A percentile compares a stretch with the other conserved stretches of the same genome.
These are phyloP conservation scores for Hippopotamyrus pictus DNA, from an alignment of 2,797 vertebrate genomes.

Conservation along the genomic window DNA sequence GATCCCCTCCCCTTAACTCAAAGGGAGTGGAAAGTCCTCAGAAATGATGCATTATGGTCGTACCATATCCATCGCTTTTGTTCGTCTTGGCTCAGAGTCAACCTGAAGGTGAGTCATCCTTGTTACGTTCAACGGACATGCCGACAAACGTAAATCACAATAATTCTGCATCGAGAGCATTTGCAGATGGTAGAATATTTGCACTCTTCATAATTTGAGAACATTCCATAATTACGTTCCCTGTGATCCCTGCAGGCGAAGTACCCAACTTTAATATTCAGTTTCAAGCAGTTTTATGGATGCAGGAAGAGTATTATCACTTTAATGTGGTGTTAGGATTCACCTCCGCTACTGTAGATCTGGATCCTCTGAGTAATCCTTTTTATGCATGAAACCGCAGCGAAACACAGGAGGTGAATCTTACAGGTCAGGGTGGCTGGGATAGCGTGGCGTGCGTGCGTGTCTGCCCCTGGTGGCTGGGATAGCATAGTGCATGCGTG, in stretches of 20 bases:
- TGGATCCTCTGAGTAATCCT: neutral
- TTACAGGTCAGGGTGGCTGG: constrained; percentile 1
- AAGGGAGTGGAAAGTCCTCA: neutral
- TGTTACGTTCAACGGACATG: neutral
- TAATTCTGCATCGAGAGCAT: neutral
- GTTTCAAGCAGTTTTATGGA: constrained; percentile 20
- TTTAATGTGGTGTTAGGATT: neutral
- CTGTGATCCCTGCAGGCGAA: neutral
- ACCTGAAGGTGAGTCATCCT: neutral
- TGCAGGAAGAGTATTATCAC: constrained; percentile 30
- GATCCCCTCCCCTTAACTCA: neutral
- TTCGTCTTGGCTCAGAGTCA: neutral
- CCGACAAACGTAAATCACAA: neutral
- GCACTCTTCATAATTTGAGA: neutral
- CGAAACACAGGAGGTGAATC: neutral
- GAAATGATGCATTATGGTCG: neutral
- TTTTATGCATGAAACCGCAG: neutral
- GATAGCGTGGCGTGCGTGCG: constrained; percentile 11
- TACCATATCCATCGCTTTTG: neutral
- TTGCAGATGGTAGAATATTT: constrained; percentile 5
- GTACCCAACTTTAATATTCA: neutral
- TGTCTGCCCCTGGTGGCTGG: neutral
- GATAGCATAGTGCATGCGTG: constrained; percentile 9
- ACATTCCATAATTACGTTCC: neutral
- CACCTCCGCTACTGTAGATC: neutral